A percentile compares a stretch with the other conserved stretches of the same genome.
Evolutionary conservation across 2,888 invertebrate genomes (phyloP).

Genomic region (Sicus ferrugineus): DNA sequence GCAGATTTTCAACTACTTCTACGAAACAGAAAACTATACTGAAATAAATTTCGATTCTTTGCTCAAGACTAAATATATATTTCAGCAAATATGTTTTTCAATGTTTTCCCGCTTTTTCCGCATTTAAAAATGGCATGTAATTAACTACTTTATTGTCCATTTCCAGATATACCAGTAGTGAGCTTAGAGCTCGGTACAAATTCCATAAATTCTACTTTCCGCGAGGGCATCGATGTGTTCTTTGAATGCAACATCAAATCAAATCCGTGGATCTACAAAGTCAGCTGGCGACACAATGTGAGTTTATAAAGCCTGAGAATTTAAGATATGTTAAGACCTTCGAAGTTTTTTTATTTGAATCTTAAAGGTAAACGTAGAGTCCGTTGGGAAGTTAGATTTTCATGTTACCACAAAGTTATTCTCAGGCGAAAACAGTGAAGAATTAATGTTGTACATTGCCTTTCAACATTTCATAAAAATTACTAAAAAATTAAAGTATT

Average conservation of each 20-base stretch:
- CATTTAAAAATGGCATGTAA: neutral
- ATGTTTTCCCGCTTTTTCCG: neutral
- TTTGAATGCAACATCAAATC: constrained; percentile 91
- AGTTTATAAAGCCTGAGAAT: constrained; percentile 58
- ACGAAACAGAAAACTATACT: too few species aligned
- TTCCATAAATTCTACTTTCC: constrained; percentile 77
- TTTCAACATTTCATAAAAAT: too few species aligned
- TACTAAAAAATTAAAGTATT: too few species aligned
- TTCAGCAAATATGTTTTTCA: neutral
- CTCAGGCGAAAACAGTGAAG: too few species aligned
- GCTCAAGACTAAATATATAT: neutral
- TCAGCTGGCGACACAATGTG: constrained; percentile 80
- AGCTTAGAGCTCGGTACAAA: constrained; percentile 83
- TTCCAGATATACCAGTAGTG: constrained; percentile 85
- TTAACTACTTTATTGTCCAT: constrained; percentile 45
- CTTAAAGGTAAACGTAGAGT: too few species aligned
- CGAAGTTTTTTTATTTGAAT: too few species aligned
- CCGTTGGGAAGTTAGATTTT: too few species aligned
- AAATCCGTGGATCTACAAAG: constrained; percentile 83
- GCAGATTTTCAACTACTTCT: too few species aligned
- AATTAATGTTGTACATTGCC: too few species aligned
- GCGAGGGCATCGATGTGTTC: constrained; percentile 89
- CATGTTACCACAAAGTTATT: neutral
- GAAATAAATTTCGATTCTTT: neutral
- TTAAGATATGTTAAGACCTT: neutral